Base-by-base conservation (phyloP, 64 coral and sea anemone species). In the Orbicella faveolata region DNA sequence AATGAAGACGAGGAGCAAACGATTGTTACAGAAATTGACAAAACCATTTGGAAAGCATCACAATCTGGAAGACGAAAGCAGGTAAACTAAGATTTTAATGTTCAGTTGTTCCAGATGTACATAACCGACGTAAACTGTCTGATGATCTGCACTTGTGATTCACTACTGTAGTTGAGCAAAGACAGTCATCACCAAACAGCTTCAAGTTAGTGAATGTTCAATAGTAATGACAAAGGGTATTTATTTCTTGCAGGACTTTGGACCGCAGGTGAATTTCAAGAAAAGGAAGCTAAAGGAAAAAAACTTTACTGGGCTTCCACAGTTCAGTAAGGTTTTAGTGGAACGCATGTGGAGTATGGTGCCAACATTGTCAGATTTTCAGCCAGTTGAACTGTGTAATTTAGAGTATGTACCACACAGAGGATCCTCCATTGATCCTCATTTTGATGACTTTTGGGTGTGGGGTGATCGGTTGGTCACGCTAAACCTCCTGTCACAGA, bases 221-320 rank as follows among this genome's bases (percentile, higher is more conserved):
- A 16, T 59, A 2, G 55, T 16, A 59, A 12, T 59, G 55, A 59
- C 55, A 16, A 59, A 59, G 15, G 55, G 1, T 17, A 73, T 57
- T 67, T 4, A 35, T 72, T 68, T 39, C 36, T 87, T 62, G 26
- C 79, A 99, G 97, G 97, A 99, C 84, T 99, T 93, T 94, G 97
- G 97, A 25, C 97, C 97, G 69, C 94, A 99, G 84, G 97, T 93
- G 23, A 99, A 99, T 63, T 99, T 99, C 67, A 99, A 99, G 89
- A 93, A 94, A 87, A 96, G 83, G 64, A 99, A 99, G 73, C 52
- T 99, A 18, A 99, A 99, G 91, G 14, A 84, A 37, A 83, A 83
- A 75, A 78, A 93, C 37, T 99, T 99, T 21, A 91, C 79, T 89
- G 97, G 97, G 57, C 92, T 99, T 21, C 97, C 97, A 48, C 61